These are phyloP conservation scores for Vireo altiloquus DNA, from an alignment of 2,113 vertebrate genomes.

Conservation along the genomic window DNA sequence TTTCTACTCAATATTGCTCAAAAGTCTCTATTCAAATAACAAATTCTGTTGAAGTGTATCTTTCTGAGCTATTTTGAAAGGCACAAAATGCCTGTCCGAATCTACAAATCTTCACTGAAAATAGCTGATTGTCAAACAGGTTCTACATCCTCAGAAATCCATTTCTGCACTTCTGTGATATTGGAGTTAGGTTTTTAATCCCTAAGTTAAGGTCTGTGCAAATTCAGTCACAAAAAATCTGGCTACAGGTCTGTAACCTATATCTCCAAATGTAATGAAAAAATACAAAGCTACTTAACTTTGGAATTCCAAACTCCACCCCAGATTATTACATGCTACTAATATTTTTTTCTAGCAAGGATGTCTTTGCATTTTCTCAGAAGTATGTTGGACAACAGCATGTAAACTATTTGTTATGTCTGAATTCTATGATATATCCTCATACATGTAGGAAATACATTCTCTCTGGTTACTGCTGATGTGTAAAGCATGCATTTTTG, in stretches of 20 bases:
- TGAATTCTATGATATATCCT: background rate
- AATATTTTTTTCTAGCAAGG: background rate
- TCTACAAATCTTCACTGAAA: background rate
- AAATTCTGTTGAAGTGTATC: background rate
- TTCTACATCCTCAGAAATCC: background rate
- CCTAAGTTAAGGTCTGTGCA: background rate
- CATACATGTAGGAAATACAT: accelerated
- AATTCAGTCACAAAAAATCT: background rate
- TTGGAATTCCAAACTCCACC: background rate
- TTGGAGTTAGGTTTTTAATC: background rate
- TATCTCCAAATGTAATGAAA: background rate
- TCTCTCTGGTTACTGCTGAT: background rate
- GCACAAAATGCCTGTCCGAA: background rate
- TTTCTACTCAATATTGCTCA: background rate
- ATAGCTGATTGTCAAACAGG: background rate
- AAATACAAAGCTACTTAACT: background rate
- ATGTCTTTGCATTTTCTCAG: background rate
- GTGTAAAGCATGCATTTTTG: background rate
- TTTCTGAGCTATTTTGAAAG: background rate
- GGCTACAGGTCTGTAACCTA: background rate
- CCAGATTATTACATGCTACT: background rate
- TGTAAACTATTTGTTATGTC: background rate
- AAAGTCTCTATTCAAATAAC: background rate
- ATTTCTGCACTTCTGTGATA: background rate
- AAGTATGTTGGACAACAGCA: background rate